Evolutionary conservation across 2,797 vertebrate genomes (phyloP).

Genomic region (Jordanella pulchra): DNA sequence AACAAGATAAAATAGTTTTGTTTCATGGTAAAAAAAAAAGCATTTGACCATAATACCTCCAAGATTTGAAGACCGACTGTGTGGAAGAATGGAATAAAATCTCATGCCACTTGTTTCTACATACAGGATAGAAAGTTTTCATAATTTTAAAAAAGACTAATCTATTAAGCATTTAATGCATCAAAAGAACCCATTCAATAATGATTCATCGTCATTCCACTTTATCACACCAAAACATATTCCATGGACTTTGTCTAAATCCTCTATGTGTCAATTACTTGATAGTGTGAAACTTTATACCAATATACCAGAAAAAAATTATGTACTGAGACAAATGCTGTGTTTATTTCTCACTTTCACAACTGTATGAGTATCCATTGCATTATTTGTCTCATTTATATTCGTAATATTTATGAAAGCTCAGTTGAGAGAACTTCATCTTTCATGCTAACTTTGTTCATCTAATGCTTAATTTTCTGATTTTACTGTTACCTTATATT

Average conservation of each 20-base stretch:
- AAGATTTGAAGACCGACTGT: neutral
- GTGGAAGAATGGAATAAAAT: too few species aligned
- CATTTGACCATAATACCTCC: neutral
- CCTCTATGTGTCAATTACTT: neutral
- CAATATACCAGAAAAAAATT: neutral
- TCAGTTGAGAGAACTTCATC: constrained; percentile 3
- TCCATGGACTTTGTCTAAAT: neutral
- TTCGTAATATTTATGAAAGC: constrained; percentile 3
- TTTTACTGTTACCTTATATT: neutral
- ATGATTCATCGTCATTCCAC: too few species aligned
- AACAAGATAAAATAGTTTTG: neutral
- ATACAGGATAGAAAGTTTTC: too few species aligned
- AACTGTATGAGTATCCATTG: neutral
- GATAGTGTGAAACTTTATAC: neutral
- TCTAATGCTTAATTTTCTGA: neutral
- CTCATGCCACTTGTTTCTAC: too few species aligned
- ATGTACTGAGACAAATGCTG: neutral
- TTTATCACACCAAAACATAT: too few species aligned
- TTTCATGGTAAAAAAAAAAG: neutral
- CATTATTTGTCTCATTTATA: neutral
- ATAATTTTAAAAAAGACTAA: too few species aligned
- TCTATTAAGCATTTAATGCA: too few species aligned
- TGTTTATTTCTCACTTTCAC: neutral
- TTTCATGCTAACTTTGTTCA: constrained; percentile 1
- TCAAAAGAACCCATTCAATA: too few species aligned